Evolutionary conservation across 2,113 vertebrate genomes (phyloP).

Genomic region (Proteles cristata): DNA sequence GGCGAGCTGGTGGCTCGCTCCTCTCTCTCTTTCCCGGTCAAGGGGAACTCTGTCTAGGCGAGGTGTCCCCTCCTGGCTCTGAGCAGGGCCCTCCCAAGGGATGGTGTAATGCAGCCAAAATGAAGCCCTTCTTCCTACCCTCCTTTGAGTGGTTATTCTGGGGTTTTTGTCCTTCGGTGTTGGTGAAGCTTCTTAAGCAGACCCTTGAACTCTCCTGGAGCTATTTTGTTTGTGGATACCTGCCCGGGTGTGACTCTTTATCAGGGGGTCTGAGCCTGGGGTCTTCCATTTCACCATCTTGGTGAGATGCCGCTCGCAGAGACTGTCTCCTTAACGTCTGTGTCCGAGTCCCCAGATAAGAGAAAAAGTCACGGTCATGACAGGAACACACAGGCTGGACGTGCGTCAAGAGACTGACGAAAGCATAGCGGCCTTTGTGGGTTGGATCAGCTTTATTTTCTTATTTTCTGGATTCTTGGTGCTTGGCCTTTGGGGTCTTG

Average conservation of each 20-base stretch:
- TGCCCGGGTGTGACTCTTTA: background rate
- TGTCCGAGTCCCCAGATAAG: background rate
- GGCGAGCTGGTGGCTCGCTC: background rate
- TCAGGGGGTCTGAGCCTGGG: background rate
- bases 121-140: background rate
- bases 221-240: background rate
- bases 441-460: background rate
- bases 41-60: background rate
- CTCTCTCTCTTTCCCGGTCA: background rate
- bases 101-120: background rate
- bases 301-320: background rate
- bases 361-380: background rate
- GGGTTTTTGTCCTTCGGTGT: background rate
- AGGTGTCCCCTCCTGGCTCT: background rate
- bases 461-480: background rate
- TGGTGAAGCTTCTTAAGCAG: background rate
- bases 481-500: background rate
- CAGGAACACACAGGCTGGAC: no score
- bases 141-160: background rate
- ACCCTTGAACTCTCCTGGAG: background rate
- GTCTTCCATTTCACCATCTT: background rate
- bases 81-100: background rate
- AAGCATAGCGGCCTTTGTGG: background rate
- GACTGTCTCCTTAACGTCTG: background rate
- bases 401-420: background rate